Conservation (phyloP, 2,888 invertebrate genomes). For the Stenichneumon culpator region DNA sequence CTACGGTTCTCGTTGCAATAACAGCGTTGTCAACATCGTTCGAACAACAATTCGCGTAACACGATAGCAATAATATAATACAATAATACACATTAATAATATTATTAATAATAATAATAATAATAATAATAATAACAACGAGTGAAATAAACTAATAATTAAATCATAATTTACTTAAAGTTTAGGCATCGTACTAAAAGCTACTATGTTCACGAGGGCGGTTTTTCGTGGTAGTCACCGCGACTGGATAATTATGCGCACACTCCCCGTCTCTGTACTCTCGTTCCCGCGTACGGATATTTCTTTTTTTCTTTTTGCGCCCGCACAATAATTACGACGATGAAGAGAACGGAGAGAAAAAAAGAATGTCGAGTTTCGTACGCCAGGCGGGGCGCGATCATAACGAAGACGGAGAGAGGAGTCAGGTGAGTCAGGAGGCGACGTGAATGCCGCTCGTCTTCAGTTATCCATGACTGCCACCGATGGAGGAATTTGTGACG, state of each 20-base stretch:
- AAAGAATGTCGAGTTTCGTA: background rate
- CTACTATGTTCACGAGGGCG: slow-evolving; percentile 64
- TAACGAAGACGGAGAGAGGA: background rate
- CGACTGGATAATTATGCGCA: slow-evolving; percentile 59
- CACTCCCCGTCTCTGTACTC: background rate
- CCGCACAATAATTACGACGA: slow-evolving; percentile 40
- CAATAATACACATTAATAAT: slow-evolving; percentile 74
- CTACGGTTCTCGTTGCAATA: slow-evolving; percentile 35
- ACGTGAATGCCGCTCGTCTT: slow-evolving; percentile 8
- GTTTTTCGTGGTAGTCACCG: slow-evolving; percentile 49
- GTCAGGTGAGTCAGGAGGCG: slow-evolving; percentile 12
- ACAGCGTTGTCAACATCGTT: slow-evolving; percentile 23
- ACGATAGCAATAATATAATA: slow-evolving; percentile 68
- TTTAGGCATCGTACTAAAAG: slow-evolving; percentile 70
- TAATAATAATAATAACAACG: slow-evolving; percentile 60
- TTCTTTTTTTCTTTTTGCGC: slow-evolving; percentile 11
- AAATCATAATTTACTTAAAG: slow-evolving; percentile 75
- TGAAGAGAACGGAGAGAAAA: background rate
- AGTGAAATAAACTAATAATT: slow-evolving; percentile 65
- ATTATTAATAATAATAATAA: slow-evolving; percentile 67
- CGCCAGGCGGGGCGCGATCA: background rate
- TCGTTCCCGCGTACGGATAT: background rate
- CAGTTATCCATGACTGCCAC: slow-evolving; percentile 63
- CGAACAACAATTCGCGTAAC: slow-evolving; percentile 60
- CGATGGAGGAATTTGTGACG: slow-evolving; percentile 47